phyloP scores from a whole-genome alignment of 2,797 vertebrate genomes.

The Thripadectes ignobilis region DNA sequence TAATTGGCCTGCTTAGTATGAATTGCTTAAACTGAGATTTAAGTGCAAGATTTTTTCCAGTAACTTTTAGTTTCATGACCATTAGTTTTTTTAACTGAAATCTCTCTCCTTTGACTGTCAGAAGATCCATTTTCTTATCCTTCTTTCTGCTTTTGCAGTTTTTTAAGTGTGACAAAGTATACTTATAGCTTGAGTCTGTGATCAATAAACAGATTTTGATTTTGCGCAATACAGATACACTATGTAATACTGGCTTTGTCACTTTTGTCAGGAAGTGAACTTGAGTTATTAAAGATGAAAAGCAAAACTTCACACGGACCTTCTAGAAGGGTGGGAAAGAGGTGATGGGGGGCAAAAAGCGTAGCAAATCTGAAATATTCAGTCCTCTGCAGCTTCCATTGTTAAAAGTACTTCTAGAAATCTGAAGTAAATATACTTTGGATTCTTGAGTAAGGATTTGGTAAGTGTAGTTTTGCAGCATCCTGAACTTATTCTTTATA shows the following conservation, averaged over 20 bases:
- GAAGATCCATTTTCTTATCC: not conserved
- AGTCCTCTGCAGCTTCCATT: not conserved
- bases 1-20: not conserved
- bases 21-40: not conserved
- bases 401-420: not conserved
- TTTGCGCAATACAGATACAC: not conserved
- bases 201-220: not conserved
- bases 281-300: not conserved
- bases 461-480: not conserved
- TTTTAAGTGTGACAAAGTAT: not conserved
- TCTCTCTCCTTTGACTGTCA: not conserved
- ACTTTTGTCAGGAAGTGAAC: not conserved
- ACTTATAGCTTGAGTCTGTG: not conserved
- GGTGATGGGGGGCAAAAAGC: not conserved
- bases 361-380: not conserved
- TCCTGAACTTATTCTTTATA: not conserved
- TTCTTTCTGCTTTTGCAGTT: not conserved
- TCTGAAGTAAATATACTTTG: not conserved
- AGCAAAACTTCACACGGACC: not conserved
- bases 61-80: not conserved
- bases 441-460: not conserved
- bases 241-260: not conserved
- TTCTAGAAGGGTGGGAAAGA: not conserved
- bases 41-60: not conserved
- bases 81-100: not conserved